Conservation (phyloP, 1,140 invertebrate genomes). For the Patella vulgata region DNA sequence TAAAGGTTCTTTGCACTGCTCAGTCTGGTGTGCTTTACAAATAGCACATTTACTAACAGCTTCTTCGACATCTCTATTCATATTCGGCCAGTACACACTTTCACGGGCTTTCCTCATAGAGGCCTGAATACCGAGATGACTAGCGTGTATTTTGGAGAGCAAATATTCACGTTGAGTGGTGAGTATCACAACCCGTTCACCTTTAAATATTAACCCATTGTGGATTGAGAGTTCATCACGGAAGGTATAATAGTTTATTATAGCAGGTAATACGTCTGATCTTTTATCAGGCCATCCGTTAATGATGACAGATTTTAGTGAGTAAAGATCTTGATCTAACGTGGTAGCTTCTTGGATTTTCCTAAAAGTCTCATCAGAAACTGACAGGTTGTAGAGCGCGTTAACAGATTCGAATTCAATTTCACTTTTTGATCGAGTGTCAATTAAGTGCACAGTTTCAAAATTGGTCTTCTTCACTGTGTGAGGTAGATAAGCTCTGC, state of each 20-base stretch:
- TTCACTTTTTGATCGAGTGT: constrained; percentile 1
- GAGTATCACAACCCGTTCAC: constrained; percentile 12
- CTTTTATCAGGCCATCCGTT: background rate
- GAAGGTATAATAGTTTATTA: constrained; percentile 12
- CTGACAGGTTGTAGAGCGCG: background rate
- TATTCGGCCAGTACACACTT: constrained; percentile 66
- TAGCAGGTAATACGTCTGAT: background rate
- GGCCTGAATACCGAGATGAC: constrained; percentile 61
- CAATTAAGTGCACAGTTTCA: background rate
- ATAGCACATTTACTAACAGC: constrained; percentile 60
- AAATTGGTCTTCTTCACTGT: background rate
- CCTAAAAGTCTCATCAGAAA: background rate
- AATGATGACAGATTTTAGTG: background rate
- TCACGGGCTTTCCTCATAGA: constrained; percentile 63
- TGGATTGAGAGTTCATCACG: constrained; percentile 21
- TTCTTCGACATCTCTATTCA: constrained; percentile 66
- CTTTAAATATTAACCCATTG: constrained; percentile 25
- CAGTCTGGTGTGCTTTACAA: constrained; percentile 53
- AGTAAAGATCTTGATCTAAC: background rate
- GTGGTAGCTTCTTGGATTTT: background rate
- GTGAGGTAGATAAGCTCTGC: constrained; percentile 5
- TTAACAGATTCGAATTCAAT: background rate
- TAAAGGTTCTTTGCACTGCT: constrained; percentile 32
- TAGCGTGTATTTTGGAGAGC: constrained; percentile 1
- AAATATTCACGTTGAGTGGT: background rate